A percentile compares a stretch with the other conserved stretches of the same genome.
Evolutionary conservation across 1,140 invertebrate species (phyloP).

Genomic region (Mizuhopecten yessoensis): DNA sequence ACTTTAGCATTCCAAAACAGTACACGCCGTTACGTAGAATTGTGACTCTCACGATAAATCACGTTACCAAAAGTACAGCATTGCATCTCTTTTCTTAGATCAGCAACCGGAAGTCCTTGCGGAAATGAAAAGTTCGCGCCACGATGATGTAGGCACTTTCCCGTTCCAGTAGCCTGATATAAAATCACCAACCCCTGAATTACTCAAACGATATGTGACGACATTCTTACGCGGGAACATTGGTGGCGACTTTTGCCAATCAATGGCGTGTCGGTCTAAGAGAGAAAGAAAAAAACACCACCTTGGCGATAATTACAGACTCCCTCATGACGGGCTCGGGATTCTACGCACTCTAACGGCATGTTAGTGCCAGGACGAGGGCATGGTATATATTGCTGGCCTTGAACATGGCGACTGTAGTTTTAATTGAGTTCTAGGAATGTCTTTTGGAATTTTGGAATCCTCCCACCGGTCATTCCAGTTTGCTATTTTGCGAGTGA

Average conservation of each 20-base stretch:
- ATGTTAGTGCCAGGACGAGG: neutral
- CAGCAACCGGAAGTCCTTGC: neutral
- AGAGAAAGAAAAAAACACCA: neutral
- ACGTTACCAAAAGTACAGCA: neutral
- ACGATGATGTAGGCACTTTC: neutral
- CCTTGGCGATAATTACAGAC: neutral
- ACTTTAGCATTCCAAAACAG: neutral
- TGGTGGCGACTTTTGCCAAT: slow-evolving; percentile 5
- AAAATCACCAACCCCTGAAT: neutral
- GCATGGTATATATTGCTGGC: neutral
- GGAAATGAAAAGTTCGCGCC: slow-evolving; percentile 29
- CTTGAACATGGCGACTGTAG: neutral
- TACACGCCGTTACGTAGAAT: neutral
- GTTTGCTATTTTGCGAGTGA: neutral
- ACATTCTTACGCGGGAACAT: neutral
- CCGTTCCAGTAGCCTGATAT: neutral
- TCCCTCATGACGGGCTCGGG: neutral
- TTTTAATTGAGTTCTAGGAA: neutral
- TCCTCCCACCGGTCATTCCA: neutral
- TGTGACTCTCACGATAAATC: neutral
- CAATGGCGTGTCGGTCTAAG: neutral
- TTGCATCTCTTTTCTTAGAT: neutral
- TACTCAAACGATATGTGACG: neutral
- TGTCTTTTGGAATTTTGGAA: neutral
- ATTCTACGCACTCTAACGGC: neutral